A percentile compares a stretch with the other conserved stretches of the same genome.
These are phyloP conservation scores for Carterocephalus palaemon DNA, from an alignment of 2,888 invertebrate species.

Conservation along the genomic window DNA sequence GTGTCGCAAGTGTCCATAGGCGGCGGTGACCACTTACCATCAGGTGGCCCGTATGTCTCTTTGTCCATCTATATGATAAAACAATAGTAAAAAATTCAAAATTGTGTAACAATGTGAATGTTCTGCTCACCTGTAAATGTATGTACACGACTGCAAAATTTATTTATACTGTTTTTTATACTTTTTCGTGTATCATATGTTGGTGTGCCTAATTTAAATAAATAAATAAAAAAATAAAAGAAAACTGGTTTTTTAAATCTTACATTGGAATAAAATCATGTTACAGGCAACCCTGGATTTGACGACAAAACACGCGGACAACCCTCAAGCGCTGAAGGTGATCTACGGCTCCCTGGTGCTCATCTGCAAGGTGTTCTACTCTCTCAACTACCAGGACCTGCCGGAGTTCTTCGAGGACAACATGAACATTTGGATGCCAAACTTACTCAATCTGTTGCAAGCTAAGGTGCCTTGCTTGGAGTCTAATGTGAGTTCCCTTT, in stretches of 20 bases:
- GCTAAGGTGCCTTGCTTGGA: conserved; percentile 87
- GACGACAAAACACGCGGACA: conserved; percentile 86
- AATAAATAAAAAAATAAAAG: neutral
- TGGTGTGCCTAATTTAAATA: too few relatives aligned
- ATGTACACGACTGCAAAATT: too few relatives aligned
- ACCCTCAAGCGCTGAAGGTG: conserved; percentile 88
- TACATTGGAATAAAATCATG: neutral
- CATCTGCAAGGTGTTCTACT: conserved; percentile 97
- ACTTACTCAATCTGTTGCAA: conserved; percentile 89
- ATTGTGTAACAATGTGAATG: neutral
- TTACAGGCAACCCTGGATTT: conserved; percentile 90
- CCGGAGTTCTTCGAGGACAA: conserved; percentile 99
- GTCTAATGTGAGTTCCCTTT: conserved; percentile 67
- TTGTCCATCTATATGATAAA: too few relatives aligned
- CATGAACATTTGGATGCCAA: conserved; percentile 96
- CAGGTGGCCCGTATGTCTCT: too few relatives aligned
- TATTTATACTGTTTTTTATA: too few relatives aligned
- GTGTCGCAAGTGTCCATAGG: too few relatives aligned
- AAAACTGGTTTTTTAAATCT: neutral
- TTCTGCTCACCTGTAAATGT: neutral
- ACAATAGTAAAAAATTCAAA: neutral
- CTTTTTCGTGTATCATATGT: too few relatives aligned
- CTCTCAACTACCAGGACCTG: conserved; percentile 97
- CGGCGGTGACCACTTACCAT: too few relatives aligned
- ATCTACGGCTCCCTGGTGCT: conserved; percentile 93